Percentiles rank a stretch among this genome's conserved stretches.
Evolutionary conservation across 2,888 invertebrate genomes (phyloP).

Genomic region (Brachylomia viminalis): DNA sequence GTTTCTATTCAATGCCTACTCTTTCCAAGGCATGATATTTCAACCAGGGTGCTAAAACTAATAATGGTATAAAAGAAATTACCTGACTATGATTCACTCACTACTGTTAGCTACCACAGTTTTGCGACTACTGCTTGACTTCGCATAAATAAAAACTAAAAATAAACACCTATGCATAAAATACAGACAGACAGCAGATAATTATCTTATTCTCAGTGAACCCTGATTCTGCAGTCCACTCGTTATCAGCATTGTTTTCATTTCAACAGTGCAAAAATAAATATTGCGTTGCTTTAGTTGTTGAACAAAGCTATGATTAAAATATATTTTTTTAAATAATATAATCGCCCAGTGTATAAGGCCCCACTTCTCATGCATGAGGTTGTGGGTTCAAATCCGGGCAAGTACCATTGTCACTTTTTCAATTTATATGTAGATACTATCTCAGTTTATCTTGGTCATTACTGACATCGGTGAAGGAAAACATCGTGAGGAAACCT

Average conservation of each 20-base stretch:
- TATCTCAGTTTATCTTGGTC: too few relatives aligned
- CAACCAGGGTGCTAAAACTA: background rate
- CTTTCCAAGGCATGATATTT: background rate
- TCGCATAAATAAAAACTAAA: slow-evolving; percentile 11
- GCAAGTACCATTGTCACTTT: too few relatives aligned
- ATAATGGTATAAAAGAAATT: background rate
- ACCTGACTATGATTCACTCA: slow-evolving; percentile 28
- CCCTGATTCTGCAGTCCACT: slow-evolving; percentile 9
- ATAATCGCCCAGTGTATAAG: background rate
- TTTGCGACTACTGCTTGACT: slow-evolving; percentile 24
- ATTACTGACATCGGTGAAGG: background rate
- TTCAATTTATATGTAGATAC: background rate
- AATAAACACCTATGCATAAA: slow-evolving; percentile 21
- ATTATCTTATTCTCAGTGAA: slow-evolving; percentile 14
- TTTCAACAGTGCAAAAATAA: slow-evolving; percentile 1
- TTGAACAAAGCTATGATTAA: background rate
- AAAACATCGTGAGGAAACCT: background rate
- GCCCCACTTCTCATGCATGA: background rate
- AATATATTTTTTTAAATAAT: background rate
- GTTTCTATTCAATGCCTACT: background rate
- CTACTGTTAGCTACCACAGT: slow-evolving; percentile 1
- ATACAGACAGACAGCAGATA: too few relatives aligned
- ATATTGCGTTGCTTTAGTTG: background rate
- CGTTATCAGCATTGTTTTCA: slow-evolving; percentile 25
- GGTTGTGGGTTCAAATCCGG: background rate